phyloP scores from a whole-genome alignment of 2,888 invertebrate genomes.

The Tetragonula carbonaria region DNA sequence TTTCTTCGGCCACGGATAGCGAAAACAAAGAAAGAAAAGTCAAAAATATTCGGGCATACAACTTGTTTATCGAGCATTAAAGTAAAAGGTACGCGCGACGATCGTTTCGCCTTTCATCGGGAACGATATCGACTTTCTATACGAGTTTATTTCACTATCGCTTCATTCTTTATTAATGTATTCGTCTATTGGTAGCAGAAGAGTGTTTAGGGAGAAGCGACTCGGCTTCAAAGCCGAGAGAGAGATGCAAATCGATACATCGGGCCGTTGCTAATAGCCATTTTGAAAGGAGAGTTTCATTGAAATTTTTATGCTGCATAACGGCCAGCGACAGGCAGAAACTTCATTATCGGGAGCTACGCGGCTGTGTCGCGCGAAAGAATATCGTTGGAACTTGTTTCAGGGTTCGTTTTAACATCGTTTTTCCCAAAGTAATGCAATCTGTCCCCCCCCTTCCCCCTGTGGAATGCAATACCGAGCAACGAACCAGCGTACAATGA shows the following conservation, averaged over 20 bases:
- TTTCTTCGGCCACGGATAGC: background rate
- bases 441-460: background rate
- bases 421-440: slow-evolving; percentile 33
- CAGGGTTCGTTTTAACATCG: slow-evolving; percentile 25
- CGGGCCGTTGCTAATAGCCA: slow-evolving; percentile 61
- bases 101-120: slow-evolving; percentile 61
- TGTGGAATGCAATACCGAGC: slow-evolving; percentile 1
- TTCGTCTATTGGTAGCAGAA: slow-evolving; percentile 57
- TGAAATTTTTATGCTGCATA: slow-evolving; percentile 63
- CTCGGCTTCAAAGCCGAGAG: slow-evolving; percentile 57
- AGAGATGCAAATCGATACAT: slow-evolving; percentile 69
- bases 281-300: slow-evolving; percentile 62
- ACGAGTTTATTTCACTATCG: slow-evolving; percentile 65
- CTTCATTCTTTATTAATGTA: slow-evolving; percentile 71
- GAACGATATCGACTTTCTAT: slow-evolving; percentile 69
- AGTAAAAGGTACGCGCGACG: background rate
- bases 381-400: slow-evolving; percentile 29
- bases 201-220: slow-evolving; percentile 60
- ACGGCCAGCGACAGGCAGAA: slow-evolving; percentile 42
- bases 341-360: slow-evolving; percentile 43
- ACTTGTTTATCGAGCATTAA: slow-evolving; percentile 5
- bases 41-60: background rate
- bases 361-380: slow-evolving; percentile 17
- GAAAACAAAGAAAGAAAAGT: no score
- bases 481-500: slow-evolving; percentile 4